These are phyloP conservation scores for Ligdia adustata DNA, from an alignment of 2,888 invertebrate species.

Conservation along the genomic window DNA sequence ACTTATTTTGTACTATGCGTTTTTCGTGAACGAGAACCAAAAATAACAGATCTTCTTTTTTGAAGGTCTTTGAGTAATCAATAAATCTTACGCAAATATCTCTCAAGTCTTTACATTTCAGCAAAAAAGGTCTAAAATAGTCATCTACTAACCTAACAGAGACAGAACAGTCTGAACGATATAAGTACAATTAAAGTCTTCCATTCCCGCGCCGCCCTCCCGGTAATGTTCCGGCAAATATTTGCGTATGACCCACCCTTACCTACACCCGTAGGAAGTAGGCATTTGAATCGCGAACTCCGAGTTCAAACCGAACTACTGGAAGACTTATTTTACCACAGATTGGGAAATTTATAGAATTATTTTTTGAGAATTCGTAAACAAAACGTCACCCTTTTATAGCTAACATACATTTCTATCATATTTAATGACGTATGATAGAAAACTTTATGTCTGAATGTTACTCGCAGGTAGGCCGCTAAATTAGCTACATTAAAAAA, in stretches of 20 bases:
- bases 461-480: too few species aligned
- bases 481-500: too few species aligned
- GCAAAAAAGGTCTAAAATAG: not conserved
- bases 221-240: conserved; percentile 60
- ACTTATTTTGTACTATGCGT: too few species aligned
- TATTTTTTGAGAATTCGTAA: not conserved
- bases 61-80: too few species aligned
- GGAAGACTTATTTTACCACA: not conserved
- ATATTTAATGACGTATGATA: too few species aligned
- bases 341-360: not conserved
- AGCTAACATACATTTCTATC: too few species aligned
- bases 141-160: not conserved
- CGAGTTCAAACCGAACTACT: conserved; percentile 2
- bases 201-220: conserved; percentile 29
- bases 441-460: too few species aligned
- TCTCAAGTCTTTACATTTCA: not conserved
- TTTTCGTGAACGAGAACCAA: too few species aligned
- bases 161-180: not conserved
- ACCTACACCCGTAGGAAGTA: conserved; percentile 13
- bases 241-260: conserved; percentile 51
- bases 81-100: too few species aligned
- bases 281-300: conserved; percentile 15
- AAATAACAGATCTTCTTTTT: too few species aligned
- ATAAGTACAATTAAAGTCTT: conserved; percentile 22
- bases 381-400: too few species aligned